Evolutionary conservation across 2,888 invertebrate species (phyloP), one percentile per base, ranked within the genome.

Genomic region (Acheta domesticus): DNA sequence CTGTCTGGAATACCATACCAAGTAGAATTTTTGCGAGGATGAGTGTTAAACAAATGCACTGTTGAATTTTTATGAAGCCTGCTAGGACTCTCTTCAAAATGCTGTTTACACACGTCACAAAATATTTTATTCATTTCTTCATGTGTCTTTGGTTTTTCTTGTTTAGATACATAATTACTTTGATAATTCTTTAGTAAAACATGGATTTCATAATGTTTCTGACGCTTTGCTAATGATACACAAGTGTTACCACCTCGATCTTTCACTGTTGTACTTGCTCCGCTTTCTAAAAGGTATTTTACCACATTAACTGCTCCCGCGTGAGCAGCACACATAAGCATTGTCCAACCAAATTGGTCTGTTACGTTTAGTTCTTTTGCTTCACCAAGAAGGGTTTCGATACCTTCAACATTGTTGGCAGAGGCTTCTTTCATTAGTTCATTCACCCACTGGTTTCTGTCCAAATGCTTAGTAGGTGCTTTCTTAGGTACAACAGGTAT

Each of bases 251-350:
- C 93, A 76, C 89, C 89, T 84, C 88, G 91, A 85, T 94, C 93
- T 82, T 86, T 86, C 0, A 89, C 82, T 74, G 86, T 86, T 36
- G 86, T 87, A 84, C 93, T 88, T 2, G 92, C 91, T 11, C 92
- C 92, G 73, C 88, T 84, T 76, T 87, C 86, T 0, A 95, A 84
- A 16, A 96, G 86, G 84, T 89, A 89, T 81, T 89, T 85, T 0
- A 92, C 91, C 76, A 89, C 86, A 76, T 91, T 88, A n/a, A 86
- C 82, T 12, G 93, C 89, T 74, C 93, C 93, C 75, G 91, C 92
- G 85, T 92, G 93, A 62, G 93, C 91, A 2, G 95, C 94, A 86
- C 93, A 92, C 94, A 95, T 95, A 8, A 95, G 86, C 12, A 93
- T 90, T n/a, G 93, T 93, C 95, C 95, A 95, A 1, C 93, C 93